Percentiles rank a stretch among this genome's conserved stretches.
Evolutionary conservation across 2,888 invertebrate genomes (phyloP).

Genomic region (Clepsis dumicolana): DNA sequence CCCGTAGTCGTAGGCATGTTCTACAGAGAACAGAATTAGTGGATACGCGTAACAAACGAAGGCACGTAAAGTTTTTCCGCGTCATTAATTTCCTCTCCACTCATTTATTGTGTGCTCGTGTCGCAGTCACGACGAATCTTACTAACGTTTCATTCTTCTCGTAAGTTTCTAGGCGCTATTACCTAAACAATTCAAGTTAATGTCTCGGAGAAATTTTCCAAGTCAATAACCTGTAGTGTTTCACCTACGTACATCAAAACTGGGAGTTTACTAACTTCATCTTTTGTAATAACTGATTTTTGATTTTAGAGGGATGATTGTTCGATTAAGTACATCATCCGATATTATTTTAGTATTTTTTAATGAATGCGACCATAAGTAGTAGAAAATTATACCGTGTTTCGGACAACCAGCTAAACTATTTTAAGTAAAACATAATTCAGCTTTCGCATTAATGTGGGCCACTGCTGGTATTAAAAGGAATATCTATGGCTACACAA

Average conservation of each 20-base stretch:
- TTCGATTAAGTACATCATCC: too few relatives aligned
- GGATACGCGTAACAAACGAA: conserved; percentile 53
- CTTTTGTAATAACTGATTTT: too few relatives aligned
- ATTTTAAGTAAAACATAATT: too few relatives aligned
- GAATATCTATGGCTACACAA: too few relatives aligned
- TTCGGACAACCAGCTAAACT: too few relatives aligned
- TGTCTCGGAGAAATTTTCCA: conserved; percentile 11
- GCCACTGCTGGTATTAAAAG: too few relatives aligned
- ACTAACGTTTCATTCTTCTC: conserved; percentile 33
- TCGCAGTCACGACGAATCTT: conserved; percentile 40
- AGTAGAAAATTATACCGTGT: too few relatives aligned
- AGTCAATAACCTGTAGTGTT: conserved; percentile 10
- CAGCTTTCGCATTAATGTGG: too few relatives aligned
- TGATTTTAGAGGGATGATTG: too few relatives aligned
- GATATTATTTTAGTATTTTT: too few relatives aligned
- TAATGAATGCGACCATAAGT: too few relatives aligned
- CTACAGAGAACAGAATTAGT: conserved; percentile 31
- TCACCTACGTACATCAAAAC: background rate
- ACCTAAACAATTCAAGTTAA: conserved; percentile 24
- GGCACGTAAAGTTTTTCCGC: conserved; percentile 61
- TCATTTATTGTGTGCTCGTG: conserved; percentile 60
- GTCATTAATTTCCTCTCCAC: conserved; percentile 69
- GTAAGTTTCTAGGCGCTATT: conserved; percentile 18
- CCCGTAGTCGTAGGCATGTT: background rate
- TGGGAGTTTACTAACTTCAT: background rate